These are phyloP conservation scores for Homalodisca vitripennis DNA, from an alignment of 1,140 invertebrate genomes.

Conservation along the genomic window DNA sequence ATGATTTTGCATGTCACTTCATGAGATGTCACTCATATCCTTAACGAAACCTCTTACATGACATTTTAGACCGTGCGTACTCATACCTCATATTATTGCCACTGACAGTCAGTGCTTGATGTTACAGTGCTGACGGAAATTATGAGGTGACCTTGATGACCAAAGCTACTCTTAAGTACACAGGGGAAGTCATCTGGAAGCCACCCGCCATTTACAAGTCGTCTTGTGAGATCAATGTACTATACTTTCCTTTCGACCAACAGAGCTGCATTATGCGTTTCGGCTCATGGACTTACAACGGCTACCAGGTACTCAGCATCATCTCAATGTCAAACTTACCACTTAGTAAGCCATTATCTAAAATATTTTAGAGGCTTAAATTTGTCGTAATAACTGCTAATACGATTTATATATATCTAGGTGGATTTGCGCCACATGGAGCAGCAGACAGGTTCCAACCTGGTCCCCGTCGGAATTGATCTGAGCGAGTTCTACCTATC, in stretches of 20 bases:
- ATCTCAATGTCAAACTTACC: too few relatives aligned
- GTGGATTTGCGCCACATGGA: slow-evolving; percentile 86
- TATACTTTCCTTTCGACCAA: slow-evolving; percentile 95
- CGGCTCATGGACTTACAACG: slow-evolving; percentile 94
- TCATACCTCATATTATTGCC: too few relatives aligned
- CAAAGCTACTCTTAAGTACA: slow-evolving; percentile 88
- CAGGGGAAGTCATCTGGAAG: slow-evolving; percentile 92
- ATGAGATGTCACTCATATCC: too few relatives aligned
- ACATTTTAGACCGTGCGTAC: too few relatives aligned
- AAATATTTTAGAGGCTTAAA: too few relatives aligned
- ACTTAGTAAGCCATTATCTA: too few relatives aligned
- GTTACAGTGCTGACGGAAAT: slow-evolving; percentile 87
- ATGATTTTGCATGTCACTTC: too few relatives aligned
- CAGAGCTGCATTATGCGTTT: slow-evolving; percentile 96
- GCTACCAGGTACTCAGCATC: slow-evolving; percentile 75
- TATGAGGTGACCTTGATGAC: slow-evolving; percentile 98
- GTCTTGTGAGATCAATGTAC: slow-evolving; percentile 93
- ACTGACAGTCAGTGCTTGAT: too few relatives aligned
- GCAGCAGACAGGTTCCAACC: slow-evolving; percentile 69
- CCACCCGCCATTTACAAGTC: slow-evolving; percentile 99
- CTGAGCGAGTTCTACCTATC: slow-evolving; percentile 88
- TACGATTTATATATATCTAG: too few relatives aligned
- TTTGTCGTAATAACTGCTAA: too few relatives aligned
- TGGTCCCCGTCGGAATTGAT: slow-evolving; percentile 82
- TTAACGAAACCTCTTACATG: too few relatives aligned